Conservation (phyloP, 2,797 vertebrate genomes). For the Garrulus glandarius region DNA sequence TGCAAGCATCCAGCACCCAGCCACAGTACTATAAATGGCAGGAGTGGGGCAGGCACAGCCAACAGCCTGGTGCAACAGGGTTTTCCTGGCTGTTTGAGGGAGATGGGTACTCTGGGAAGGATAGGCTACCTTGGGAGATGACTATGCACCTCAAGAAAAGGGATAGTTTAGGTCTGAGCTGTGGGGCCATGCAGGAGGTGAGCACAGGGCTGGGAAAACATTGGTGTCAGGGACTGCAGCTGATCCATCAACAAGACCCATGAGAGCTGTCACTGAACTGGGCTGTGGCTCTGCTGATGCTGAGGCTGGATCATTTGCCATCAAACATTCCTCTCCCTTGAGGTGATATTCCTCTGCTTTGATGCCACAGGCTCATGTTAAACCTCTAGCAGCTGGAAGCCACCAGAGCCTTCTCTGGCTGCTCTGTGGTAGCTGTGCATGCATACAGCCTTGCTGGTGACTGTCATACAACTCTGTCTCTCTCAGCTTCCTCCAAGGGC, state of each 20-base stretch:
- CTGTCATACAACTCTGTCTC: too few species aligned
- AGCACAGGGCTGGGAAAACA: background rate
- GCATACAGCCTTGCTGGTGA: background rate
- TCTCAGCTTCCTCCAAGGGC: background rate
- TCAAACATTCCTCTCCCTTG: background rate
- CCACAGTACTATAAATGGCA: background rate
- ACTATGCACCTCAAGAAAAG: accelerated
- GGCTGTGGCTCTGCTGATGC: background rate
- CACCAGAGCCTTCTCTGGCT: background rate
- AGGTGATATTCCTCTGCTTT: background rate
- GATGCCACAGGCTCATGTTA: background rate
- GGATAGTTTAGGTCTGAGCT: background rate
- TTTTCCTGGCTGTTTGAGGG: background rate
- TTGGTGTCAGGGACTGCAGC: background rate
- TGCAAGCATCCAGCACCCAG: background rate
- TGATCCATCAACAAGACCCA: background rate
- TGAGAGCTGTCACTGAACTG: background rate
- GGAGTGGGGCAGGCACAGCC: background rate
- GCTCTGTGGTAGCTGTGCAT: background rate
- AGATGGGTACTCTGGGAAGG: background rate
- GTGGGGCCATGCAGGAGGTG: background rate
- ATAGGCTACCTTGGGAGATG: background rate
- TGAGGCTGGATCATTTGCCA: background rate
- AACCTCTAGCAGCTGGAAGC: background rate
- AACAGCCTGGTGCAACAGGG: background rate